phyloP scores from a whole-genome alignment of 2,113 vertebrate genomes.

The Laticauda laticaudata region DNA sequence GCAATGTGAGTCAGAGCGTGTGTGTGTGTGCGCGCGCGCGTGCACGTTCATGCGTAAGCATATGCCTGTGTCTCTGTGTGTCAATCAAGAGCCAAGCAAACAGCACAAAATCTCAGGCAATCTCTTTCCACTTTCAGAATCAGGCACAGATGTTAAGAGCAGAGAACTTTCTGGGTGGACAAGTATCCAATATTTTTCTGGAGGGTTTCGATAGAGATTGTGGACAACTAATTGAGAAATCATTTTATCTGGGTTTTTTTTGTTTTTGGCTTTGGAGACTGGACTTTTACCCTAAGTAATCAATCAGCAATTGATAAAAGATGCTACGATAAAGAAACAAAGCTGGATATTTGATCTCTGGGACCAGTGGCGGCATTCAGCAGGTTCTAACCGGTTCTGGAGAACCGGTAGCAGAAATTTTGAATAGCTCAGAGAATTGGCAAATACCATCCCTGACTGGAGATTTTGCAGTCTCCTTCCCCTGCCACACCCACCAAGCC shows the following conservation, averaged over 20 bases:
- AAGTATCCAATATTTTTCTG: not conserved
- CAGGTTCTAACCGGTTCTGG: too few species aligned
- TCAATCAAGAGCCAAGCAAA: not conserved
- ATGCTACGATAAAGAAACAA: not conserved
- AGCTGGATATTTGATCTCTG: not conserved
- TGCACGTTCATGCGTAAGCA: too few species aligned
- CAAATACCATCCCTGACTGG: too few species aligned
- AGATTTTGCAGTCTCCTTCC: too few species aligned
- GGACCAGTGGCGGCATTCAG: too few species aligned
- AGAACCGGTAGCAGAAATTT: too few species aligned
- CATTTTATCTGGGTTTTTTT: not conserved
- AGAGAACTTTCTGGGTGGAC: not conserved
- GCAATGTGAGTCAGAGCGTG: not conserved
- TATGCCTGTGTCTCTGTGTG: not conserved
- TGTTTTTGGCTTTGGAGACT: not conserved
- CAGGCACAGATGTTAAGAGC: not conserved
- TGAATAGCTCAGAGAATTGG: too few species aligned
- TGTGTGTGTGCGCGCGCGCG: rapidly evolving
- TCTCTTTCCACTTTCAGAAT: not conserved
- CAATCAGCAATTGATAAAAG: not conserved
- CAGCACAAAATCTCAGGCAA: not conserved
- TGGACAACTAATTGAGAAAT: not conserved
- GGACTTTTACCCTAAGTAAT: not conserved
- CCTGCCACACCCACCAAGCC: too few species aligned
- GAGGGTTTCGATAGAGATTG: not conserved